Evolutionary conservation across 2,113 vertebrate genomes (phyloP).

Genomic region (Phaetusa simplex): DNA sequence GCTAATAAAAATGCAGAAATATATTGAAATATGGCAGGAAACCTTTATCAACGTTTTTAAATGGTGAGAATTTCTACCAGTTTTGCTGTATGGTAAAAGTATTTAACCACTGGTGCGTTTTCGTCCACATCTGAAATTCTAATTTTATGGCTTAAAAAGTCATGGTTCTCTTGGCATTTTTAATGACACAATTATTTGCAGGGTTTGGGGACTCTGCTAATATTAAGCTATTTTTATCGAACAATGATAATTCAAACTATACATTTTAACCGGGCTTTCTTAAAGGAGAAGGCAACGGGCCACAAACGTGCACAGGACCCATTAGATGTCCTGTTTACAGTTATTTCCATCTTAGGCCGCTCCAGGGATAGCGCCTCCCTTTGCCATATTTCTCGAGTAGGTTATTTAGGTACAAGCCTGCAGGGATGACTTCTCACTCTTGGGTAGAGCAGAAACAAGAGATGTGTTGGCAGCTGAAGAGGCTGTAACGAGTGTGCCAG

Average conservation of each 20-base stretch:
- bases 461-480: background rate
- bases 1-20: slow-evolving; percentile 24
- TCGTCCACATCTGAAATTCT: background rate
- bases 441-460: background rate
- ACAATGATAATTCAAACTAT: background rate
- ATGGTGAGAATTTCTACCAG: background rate
- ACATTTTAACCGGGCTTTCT: background rate
- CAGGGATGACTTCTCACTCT: background rate
- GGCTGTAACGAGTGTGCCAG: background rate
- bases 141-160: background rate
- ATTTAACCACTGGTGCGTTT: background rate
- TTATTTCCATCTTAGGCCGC: background rate
- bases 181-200: background rate
- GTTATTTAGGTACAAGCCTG: background rate
- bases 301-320: background rate
- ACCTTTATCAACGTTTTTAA: background rate
- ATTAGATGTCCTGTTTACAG: background rate
- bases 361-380: background rate
- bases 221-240: background rate
- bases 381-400: background rate
- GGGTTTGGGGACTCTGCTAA: background rate
- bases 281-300: background rate
- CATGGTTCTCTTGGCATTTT: background rate
- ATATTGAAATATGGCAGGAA: background rate
- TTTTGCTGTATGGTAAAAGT: background rate